Evolutionary conservation across 2,888 invertebrate genomes (phyloP).

Genomic region (Blastobasis lacticolella): DNA sequence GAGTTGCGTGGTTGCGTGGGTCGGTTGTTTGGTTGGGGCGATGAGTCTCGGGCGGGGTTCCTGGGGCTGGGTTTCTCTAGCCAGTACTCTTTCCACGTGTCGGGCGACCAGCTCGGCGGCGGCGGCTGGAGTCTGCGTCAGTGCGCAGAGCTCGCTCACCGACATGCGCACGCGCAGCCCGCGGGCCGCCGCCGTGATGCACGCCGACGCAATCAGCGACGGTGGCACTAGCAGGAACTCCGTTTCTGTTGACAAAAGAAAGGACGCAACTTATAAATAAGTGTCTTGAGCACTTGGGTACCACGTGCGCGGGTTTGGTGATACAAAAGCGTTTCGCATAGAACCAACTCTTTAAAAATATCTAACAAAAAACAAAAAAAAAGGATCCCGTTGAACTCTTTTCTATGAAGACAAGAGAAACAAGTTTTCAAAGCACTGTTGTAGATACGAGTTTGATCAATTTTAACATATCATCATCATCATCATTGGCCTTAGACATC

Average conservation of each 20-base stretch:
- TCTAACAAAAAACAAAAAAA: background rate
- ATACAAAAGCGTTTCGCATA: too few species aligned
- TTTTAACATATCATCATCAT: too few species aligned
- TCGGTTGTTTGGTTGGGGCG: slow-evolving; percentile 42
- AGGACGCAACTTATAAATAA: background rate
- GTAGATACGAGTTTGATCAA: too few species aligned
- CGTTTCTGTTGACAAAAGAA: slow-evolving; percentile 75
- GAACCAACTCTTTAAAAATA: too few species aligned
- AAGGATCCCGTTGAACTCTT: background rate
- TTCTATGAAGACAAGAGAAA: background rate
- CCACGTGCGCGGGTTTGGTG: too few species aligned
- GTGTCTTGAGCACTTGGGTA: too few species aligned
- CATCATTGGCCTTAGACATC: too few species aligned
- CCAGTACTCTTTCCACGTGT: slow-evolving; percentile 75
- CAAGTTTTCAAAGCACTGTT: too few species aligned
- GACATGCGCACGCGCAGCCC: slow-evolving; percentile 71
- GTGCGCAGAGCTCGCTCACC: slow-evolving; percentile 52
- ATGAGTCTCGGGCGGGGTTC: slow-evolving; percentile 45
- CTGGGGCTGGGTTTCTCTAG: slow-evolving; percentile 70
- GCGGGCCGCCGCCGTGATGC: slow-evolving; percentile 79
- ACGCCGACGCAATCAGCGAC: slow-evolving; percentile 80
- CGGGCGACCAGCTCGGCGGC: slow-evolving; percentile 71
- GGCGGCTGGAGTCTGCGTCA: slow-evolving; percentile 65
- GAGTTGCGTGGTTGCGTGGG: slow-evolving; percentile 50
- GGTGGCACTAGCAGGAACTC: slow-evolving; percentile 81